Conservation (phyloP, 2,113 vertebrate genomes). For the Xenopus laevis region DNA sequence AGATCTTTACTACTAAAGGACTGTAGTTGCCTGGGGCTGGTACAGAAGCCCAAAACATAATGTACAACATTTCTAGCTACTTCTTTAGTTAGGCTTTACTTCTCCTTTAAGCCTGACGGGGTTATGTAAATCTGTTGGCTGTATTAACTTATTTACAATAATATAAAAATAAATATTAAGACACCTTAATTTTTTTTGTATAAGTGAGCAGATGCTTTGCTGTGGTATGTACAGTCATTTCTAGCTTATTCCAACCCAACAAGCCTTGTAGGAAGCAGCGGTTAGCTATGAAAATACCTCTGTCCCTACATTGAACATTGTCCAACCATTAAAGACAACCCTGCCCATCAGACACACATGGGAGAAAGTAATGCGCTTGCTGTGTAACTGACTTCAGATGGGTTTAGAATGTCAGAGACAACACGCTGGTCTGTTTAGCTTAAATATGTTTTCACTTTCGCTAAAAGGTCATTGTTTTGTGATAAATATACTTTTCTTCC, state of each 20-base stretch:
- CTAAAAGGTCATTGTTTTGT: background rate
- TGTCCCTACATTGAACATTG: background rate
- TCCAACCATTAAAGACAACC: constrained; percentile 1
- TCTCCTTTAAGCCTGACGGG: no score
- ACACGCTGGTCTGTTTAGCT: constrained; percentile 5
- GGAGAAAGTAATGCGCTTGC: background rate
- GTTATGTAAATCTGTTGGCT: no score
- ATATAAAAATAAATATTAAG: no score
- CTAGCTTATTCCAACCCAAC: constrained; percentile 8
- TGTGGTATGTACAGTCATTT: background rate
- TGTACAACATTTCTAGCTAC: no score
- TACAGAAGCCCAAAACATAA: no score
- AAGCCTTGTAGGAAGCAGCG: constrained; percentile 5
- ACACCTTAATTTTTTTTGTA: no score
- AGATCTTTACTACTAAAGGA: no score
- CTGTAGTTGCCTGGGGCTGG: no score
- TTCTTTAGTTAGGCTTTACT: no score
- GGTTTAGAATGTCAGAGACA: background rate
- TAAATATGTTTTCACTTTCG: constrained; percentile 18
- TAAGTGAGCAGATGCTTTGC: no score
- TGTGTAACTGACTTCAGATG: constrained; percentile 9
- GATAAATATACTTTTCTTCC: background rate
- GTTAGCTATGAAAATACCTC: constrained; percentile 7
- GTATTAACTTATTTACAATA: no score
- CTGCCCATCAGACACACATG: constrained; percentile 13